Base-by-base conservation (phyloP, 1,140 invertebrate species). In the Trichonephila clavata region DNA sequence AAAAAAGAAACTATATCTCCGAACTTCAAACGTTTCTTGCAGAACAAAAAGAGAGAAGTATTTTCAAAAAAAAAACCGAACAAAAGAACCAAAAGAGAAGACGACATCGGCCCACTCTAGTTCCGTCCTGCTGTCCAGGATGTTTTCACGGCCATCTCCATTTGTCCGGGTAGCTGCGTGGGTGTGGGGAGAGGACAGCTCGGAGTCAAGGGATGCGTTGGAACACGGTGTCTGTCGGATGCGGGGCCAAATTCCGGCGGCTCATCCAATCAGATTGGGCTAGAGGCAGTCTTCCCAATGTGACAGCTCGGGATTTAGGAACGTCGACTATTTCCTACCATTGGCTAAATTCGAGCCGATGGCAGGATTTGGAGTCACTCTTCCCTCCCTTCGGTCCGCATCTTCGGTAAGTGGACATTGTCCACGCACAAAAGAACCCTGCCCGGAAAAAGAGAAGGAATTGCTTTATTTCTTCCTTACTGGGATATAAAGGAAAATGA, bases 321-420 rank as follows among this genome's bases (percentile, higher is more conserved):
- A 93, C 84, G 92, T 87, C 63, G 87, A 77, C 43, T 87, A 90
- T 94, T 86, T 86, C 93, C 87, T 94, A 68, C 93, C 93, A 90
- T 90, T 90, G 87, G 88, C 93, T 61, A 90, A 90, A 94, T 94
- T 90, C 88, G 81, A 94, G 93, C 87, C 89, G 93, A 94, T 94
- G 93, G 93, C 81, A 43, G 93, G 93, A 94, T 94, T 94, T 94
- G 87, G 93, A 90, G 68, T 81, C 80, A 91, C 77, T 83, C 90
- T 63, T 14, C 50, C n/a, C 84, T 16, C 83, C n/a, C 59, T 13
- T 59, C 32, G 84, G 14, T 61, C 39, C 60, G 24, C 65, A 18
- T 60, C 60, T 39, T 93, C 77, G 20, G 60, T 27, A n/a, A 50
- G 61, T 87, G 86, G 86, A 87, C 86, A 87, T 63, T 87, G 86